Percentiles rank a stretch among this genome's conserved stretches.
Conservation (phyloP, 2,797 vertebrate species). For the Danio jaintianensis region DNA sequence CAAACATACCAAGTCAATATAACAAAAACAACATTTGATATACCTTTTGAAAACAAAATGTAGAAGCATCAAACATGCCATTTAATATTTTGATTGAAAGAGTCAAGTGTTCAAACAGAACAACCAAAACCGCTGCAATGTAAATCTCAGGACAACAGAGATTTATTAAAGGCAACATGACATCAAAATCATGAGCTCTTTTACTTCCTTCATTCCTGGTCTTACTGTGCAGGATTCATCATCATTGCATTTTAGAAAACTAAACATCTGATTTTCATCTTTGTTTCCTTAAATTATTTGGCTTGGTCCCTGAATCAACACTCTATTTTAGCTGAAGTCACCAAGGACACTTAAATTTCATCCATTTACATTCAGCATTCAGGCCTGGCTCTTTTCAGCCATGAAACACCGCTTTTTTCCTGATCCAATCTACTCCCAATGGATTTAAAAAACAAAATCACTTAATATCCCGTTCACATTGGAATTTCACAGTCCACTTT, state of each 20-base stretch:
- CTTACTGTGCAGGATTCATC: neutral
- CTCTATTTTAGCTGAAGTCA: neutral
- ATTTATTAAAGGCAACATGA: constrained; percentile 6
- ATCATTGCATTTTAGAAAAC: constrained; percentile 5
- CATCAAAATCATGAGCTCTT: neutral
- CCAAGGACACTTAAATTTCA: neutral
- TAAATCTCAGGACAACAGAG: constrained; percentile 5
- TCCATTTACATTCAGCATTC: neutral
- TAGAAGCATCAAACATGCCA: neutral
- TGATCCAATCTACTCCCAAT: neutral
- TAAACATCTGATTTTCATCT: neutral
- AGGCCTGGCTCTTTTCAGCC: neutral
- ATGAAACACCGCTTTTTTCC: neutral
- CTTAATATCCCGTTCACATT: neutral
- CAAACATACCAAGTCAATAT: constrained; percentile 4
- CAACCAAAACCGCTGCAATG: neutral
- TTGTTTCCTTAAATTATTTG: neutral
- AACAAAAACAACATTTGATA: neutral
- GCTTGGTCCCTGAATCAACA: neutral
- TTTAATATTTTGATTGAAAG: constrained; percentile 1
- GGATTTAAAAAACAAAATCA: neutral
- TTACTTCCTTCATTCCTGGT: constrained; percentile 5
- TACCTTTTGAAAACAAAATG: neutral
- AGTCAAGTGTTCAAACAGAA: constrained; percentile 14
- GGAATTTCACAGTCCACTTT: neutral